Percentiles rank a stretch among this genome's conserved stretches.
Conservation (phyloP, 2,113 vertebrate genomes). For the Catharus fuscescens region DNA sequence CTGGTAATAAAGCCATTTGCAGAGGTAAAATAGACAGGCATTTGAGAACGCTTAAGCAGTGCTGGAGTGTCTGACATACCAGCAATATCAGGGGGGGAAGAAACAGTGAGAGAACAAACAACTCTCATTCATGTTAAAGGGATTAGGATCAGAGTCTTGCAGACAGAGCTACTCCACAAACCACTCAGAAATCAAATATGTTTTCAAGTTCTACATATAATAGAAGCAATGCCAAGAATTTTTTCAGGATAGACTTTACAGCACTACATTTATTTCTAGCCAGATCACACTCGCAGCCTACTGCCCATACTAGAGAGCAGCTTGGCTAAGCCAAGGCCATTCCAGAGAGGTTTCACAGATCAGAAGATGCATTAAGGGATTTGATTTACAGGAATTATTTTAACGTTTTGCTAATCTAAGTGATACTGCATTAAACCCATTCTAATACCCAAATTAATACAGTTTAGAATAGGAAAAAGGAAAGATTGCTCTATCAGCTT, state of each 20-base stretch:
- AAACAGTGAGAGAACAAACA: background rate
- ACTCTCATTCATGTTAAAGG: background rate
- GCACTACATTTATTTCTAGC: background rate
- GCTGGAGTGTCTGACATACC: background rate
- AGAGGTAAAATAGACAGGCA: background rate
- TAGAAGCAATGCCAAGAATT: background rate
- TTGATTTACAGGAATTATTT: slow-evolving; percentile 6
- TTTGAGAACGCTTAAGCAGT: background rate
- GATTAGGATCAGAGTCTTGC: slow-evolving; percentile 8
- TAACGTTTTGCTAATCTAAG: background rate
- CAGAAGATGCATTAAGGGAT: slow-evolving; percentile 25
- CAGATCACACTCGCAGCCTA: background rate
- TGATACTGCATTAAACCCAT: background rate
- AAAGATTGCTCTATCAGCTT: background rate
- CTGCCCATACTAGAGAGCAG: background rate
- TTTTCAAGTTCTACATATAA: background rate
- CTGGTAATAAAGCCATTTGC: background rate
- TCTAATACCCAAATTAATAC: slow-evolving; percentile 16
- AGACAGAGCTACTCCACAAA: background rate
- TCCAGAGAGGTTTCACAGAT: slow-evolving; percentile 39
- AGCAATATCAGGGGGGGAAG: background rate
- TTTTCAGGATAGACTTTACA: background rate
- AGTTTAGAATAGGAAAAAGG: background rate
- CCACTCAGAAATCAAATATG: background rate
- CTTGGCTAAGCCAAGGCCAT: background rate